A percentile compares a stretch with the other conserved stretches of the same genome.
phyloP scores from a whole-genome alignment of 2,113 vertebrate species.

The Sorex araneus region DNA sequence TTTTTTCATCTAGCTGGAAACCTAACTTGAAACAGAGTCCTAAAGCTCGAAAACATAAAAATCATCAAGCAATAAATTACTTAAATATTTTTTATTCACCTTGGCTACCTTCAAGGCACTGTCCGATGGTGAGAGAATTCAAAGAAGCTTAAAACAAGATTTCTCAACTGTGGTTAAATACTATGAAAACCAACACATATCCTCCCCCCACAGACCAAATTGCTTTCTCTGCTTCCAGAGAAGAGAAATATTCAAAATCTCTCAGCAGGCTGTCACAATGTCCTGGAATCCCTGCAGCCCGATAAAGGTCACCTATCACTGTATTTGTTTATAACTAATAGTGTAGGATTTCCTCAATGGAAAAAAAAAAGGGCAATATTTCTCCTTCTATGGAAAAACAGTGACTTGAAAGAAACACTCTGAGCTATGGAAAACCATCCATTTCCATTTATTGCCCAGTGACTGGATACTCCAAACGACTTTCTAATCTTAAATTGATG shows the following conservation, averaged over 20 bases:
- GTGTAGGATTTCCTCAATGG: neutral
- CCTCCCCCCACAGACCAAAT: neutral
- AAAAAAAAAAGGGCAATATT: neutral
- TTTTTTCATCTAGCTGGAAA: neutral
- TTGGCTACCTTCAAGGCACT: slow-evolving; percentile 34
- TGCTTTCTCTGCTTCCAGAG: slow-evolving; percentile 8
- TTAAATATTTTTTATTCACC: neutral
- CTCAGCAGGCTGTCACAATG: neutral
- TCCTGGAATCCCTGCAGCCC: neutral
- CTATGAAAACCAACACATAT: slow-evolving; percentile 30
- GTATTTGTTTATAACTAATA: slow-evolving; percentile 52
- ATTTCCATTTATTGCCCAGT: slow-evolving; percentile 47
- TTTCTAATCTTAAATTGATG: slow-evolving; percentile 6
- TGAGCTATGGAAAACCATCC: slow-evolving; percentile 34
- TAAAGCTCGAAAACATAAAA: slow-evolving; percentile 46
- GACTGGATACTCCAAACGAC: slow-evolving; percentile 32
- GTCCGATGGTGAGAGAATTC: slow-evolving; percentile 9
- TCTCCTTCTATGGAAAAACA: slow-evolving; percentile 47
- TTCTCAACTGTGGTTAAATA: neutral
- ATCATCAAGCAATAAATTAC: neutral
- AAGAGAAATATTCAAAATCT: slow-evolving; percentile 4
- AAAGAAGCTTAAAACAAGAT: slow-evolving; percentile 46
- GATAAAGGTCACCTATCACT: slow-evolving; percentile 66
- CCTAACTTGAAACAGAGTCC: slow-evolving; percentile 56
- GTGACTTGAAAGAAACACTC: neutral